Evolutionary conservation across 2,888 invertebrate species (phyloP).

Genomic region (Hipparchia sbordonii): DNA sequence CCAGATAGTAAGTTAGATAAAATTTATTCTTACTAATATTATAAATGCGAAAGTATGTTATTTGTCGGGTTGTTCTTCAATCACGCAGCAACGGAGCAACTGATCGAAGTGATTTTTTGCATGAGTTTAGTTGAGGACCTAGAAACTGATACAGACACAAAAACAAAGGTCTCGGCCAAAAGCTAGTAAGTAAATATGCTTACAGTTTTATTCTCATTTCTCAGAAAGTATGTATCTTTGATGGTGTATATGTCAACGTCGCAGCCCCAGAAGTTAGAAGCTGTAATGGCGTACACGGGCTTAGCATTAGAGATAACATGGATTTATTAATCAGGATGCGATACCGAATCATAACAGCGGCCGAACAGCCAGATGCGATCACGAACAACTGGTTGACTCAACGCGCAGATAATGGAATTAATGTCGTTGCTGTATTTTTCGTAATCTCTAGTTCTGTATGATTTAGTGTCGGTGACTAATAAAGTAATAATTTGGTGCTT

Average conservation of each 20-base stretch:
- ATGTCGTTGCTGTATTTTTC: background rate
- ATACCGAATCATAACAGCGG: conserved; percentile 15
- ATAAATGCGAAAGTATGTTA: too few species aligned
- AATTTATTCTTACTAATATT: too few species aligned
- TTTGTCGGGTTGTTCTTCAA: too few species aligned
- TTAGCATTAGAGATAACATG: conserved; percentile 30
- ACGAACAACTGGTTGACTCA: background rate
- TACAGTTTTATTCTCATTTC: too few species aligned
- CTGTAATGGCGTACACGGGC: conserved; percentile 30
- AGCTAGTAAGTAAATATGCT: too few species aligned
- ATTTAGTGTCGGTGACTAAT: background rate
- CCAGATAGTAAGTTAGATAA: too few species aligned
- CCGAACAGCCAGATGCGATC: conserved; percentile 8
- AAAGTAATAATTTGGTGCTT: background rate
- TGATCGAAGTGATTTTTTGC: too few species aligned
- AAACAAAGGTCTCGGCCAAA: too few species aligned
- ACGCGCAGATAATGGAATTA: conserved; percentile 2
- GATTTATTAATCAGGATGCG: conserved; percentile 38
- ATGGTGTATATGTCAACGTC: background rate
- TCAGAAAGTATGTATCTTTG: background rate
- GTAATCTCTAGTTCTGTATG: conserved; percentile 1
- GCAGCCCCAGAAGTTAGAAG: conserved; percentile 11
- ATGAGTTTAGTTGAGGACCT: too few species aligned
- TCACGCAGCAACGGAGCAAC: too few species aligned
- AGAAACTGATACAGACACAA: too few species aligned